These are phyloP conservation scores for Pterocles gutturalis DNA, from an alignment of 2,113 vertebrate genomes.

Conservation along the genomic window DNA sequence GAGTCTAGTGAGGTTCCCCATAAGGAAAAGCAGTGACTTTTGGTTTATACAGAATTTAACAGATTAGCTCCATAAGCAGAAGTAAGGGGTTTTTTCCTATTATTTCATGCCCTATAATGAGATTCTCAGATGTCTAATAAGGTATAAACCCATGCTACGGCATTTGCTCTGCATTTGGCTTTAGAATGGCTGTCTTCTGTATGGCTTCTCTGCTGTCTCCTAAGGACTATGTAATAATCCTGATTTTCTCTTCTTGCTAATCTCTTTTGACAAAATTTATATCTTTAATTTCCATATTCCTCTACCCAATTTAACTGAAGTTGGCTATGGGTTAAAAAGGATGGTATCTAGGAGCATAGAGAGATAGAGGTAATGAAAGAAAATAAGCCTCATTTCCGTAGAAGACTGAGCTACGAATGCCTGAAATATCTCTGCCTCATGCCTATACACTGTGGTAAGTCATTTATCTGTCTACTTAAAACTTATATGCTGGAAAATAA, in stretches of 20 bases:
- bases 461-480: not conserved
- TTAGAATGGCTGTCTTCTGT: not conserved
- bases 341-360: not conserved
- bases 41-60: not conserved
- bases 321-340: not conserved
- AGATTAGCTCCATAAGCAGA: not conserved
- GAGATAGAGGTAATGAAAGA: not conserved
- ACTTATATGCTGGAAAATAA: not conserved
- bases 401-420: not conserved
- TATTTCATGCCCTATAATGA: not conserved
- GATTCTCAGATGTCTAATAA: not conserved
- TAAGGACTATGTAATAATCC: not conserved
- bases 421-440: not conserved
- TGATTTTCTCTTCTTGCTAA: not conserved
- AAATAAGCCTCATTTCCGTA: not conserved
- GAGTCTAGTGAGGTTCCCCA: not conserved
- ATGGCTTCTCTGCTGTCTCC: not conserved
- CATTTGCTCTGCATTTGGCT: not conserved
- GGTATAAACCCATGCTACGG: not conserved
- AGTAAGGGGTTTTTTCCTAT: rapidly evolving
- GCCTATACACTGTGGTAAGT: not conserved
- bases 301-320: not conserved
- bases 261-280: not conserved
- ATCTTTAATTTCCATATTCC: not conserved
- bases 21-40: not conserved